Base-by-base conservation (phyloP, 2,888 invertebrate species). In the Agonum fuliginosum region DNA sequence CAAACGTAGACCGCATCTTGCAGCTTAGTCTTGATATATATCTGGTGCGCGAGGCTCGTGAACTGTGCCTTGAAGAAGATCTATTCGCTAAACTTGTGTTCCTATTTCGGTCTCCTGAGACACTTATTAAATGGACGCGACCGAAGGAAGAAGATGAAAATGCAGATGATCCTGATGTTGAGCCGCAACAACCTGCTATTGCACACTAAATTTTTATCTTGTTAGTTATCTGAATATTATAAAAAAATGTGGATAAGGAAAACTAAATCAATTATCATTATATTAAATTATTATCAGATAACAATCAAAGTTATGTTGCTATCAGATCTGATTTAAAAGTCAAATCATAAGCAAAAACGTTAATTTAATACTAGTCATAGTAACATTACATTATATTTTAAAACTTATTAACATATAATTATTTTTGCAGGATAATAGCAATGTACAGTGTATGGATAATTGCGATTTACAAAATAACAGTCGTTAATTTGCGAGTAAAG, bases 61-160 rank as follows among this genome's bases (percentile, higher is more conserved):
- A 99, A 84, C 92, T 97, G 80, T 91, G 93, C 5, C 89, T 99
- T 48, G 99, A 99, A 87, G 99, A 99, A 88, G 98, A 99, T 87
- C 91, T 99, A 37, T 99, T 98, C 87, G 97, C 99, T 74, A 99
- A 99, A 90, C 89, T 99, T 73, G 94, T 99, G 84, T 99, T 99
- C 95, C 91, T 99, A 81, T 99, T 98, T 87, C 93, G 99, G 80
- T 97, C 98, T 27, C 98, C 99, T 3, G 98, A 98, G 86, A 98
- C 98, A 14, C 91, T 99, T 87, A 97, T 99, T 82, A 94, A 93
- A 84, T 93, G 93, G 93, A 93, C 91, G 79, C 88, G 91, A 51
- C 91, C 91, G 5, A 90, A 89, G 81, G 91, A 90, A 78, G 90
- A 91, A 58, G 81, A 83, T 27, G 89, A 88, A 3, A 87, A 86